Conservation (phyloP, 2,113 vertebrate genomes). For the Corythornis madagascariensis region DNA sequence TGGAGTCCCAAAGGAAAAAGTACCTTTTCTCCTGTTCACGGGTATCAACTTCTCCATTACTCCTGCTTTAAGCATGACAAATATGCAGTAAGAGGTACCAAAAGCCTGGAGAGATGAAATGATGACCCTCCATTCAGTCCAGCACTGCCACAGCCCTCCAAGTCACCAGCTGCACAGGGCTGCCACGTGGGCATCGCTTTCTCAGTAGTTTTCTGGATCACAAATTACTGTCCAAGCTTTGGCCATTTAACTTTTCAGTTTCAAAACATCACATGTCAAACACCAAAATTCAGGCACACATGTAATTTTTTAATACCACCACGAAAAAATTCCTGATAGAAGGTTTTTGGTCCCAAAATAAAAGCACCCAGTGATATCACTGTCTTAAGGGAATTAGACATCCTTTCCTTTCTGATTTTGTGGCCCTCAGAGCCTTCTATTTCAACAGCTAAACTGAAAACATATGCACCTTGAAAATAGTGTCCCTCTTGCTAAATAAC, state of each 20-base stretch:
- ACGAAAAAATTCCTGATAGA: background rate
- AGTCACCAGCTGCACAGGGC: background rate
- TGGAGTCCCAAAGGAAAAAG: background rate
- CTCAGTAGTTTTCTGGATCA: background rate
- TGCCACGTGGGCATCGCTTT: rapidly evolving
- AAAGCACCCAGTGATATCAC: background rate
- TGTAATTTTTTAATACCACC: background rate
- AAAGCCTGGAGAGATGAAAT: background rate
- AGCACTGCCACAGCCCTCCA: background rate
- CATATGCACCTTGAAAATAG: background rate
- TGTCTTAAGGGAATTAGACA: background rate
- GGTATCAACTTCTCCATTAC: background rate
- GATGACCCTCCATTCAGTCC: background rate
- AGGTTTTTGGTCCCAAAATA: background rate
- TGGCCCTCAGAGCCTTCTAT: background rate
- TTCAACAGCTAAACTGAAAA: background rate
- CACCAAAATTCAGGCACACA: background rate
- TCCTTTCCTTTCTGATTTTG: background rate
- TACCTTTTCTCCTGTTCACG: background rate
- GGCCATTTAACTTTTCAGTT: background rate
- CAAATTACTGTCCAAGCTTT: background rate
- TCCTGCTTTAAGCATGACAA: background rate
- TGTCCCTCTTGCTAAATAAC: background rate
- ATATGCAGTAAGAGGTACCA: background rate
- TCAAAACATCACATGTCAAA: background rate